These are phyloP conservation scores for Atta colombica DNA, from an alignment of 1,140 invertebrate genomes.

Conservation along the genomic window DNA sequence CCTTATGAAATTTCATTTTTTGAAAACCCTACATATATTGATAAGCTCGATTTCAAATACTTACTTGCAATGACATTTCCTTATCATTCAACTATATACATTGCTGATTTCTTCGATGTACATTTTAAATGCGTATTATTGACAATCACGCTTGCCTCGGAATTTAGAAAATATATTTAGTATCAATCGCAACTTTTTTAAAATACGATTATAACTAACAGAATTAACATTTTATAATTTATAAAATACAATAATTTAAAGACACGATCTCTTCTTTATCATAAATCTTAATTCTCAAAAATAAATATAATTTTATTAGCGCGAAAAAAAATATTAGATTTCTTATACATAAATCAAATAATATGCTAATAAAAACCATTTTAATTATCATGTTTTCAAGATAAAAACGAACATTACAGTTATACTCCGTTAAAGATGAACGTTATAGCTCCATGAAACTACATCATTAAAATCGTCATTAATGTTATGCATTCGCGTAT, in stretches of 20 bases:
- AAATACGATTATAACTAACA: conserved; percentile 9
- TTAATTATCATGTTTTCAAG: conserved; percentile 11
- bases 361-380: conserved; percentile 22
- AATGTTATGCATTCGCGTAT: conserved; percentile 12
- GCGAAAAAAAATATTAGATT: neutral
- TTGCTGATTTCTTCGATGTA: conserved; percentile 31
- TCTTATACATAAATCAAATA: neutral
- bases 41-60: conserved; percentile 61
- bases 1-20: conserved; percentile 54
- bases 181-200: conserved; percentile 36
- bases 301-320: conserved; percentile 24
- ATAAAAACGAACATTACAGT: neutral
- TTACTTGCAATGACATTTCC: conserved; percentile 59
- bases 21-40: conserved; percentile 19
- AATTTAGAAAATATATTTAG: conserved; percentile 77
- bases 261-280: neutral
- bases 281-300: neutral
- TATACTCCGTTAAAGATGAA: neutral
- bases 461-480: conserved; percentile 4
- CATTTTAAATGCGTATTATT: conserved; percentile 71
- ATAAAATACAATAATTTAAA: conserved; percentile 19
- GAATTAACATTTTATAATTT: conserved; percentile 37
- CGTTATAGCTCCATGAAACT: neutral
- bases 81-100: neutral
- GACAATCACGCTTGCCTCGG: conserved; percentile 84